phyloP scores from a whole-genome alignment of 2,797 vertebrate genomes.

The Galago senegalensis region DNA sequence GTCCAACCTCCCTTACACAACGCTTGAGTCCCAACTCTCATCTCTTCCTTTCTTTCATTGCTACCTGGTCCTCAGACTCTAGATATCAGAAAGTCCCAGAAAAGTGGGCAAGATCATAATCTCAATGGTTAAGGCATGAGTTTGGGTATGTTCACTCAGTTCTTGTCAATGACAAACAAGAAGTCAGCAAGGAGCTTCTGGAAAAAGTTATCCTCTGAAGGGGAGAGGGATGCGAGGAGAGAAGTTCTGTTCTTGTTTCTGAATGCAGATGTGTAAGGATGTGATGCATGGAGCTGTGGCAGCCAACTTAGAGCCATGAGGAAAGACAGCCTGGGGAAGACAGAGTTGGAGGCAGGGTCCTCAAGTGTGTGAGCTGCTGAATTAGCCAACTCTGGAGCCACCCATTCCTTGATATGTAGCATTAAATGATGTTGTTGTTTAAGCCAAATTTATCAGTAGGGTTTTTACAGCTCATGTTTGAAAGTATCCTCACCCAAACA shows the following conservation, averaged over 20 bases:
- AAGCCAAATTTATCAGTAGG: not conserved
- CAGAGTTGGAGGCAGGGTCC: not conserved
- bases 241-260: not conserved
- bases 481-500: constrained; percentile 4
- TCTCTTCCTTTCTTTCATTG: not conserved
- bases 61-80: not conserved
- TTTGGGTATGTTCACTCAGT: not conserved
- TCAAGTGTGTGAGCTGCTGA: not conserved
- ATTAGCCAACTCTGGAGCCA: not conserved
- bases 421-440: not conserved
- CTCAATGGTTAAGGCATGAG: not conserved
- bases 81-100: not conserved
- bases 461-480: not conserved
- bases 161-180: not conserved
- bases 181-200: not conserved
- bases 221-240: not conserved
- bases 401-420: not conserved
- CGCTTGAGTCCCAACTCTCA: not conserved
- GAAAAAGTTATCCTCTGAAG: not conserved
- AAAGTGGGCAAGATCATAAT: not conserved
- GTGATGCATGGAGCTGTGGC: constrained; percentile 17
- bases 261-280: not conserved
- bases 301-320: not conserved
- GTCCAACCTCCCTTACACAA: not conserved
- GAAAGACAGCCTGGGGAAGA: not conserved